Conservation (phyloP, 2,888 invertebrate species). For the Andrena minutula region DNA sequence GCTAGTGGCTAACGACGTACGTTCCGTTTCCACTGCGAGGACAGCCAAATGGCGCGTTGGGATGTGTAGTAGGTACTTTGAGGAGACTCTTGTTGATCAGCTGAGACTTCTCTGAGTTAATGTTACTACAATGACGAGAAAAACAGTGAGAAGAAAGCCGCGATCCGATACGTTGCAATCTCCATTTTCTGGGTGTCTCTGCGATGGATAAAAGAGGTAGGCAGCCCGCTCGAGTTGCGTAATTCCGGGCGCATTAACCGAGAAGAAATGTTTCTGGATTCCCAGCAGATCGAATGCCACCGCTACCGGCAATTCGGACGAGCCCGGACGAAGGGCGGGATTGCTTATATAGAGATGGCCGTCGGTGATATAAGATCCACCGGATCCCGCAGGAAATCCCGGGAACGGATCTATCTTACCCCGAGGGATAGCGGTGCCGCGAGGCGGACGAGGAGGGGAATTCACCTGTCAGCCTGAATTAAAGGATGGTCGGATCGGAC, state of each 20-base stretch:
- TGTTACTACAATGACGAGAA: no score
- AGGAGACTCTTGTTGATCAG: no score
- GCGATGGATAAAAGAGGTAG: constrained; percentile 40
- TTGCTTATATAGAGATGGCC: constrained; percentile 84
- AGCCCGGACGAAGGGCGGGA: constrained; percentile 71
- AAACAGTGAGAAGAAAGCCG: background rate
- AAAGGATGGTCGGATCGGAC: constrained; percentile 85
- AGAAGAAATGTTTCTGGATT: constrained; percentile 64
- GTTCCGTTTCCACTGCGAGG: background rate
- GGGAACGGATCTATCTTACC: constrained; percentile 85
- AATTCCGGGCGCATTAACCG: constrained; percentile 59
- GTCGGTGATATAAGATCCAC: constrained; percentile 84
- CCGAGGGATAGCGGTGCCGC: constrained; percentile 82
- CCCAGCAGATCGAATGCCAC: constrained; percentile 71
- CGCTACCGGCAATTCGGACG: constrained; percentile 68
- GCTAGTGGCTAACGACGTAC: background rate
- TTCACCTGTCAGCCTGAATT: constrained; percentile 87
- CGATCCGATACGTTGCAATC: constrained; percentile 46
- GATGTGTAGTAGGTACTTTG: no score
- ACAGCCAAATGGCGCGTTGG: no score
- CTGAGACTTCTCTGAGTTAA: no score
- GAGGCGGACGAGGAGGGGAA: constrained; percentile 62
- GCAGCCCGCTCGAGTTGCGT: constrained; percentile 40
- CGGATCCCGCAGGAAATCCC: constrained; percentile 85
- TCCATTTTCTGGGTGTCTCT: constrained; percentile 41